Conservation (phyloP, 2,888 invertebrate species). For the Acanthosoma haemorrhoidale region DNA sequence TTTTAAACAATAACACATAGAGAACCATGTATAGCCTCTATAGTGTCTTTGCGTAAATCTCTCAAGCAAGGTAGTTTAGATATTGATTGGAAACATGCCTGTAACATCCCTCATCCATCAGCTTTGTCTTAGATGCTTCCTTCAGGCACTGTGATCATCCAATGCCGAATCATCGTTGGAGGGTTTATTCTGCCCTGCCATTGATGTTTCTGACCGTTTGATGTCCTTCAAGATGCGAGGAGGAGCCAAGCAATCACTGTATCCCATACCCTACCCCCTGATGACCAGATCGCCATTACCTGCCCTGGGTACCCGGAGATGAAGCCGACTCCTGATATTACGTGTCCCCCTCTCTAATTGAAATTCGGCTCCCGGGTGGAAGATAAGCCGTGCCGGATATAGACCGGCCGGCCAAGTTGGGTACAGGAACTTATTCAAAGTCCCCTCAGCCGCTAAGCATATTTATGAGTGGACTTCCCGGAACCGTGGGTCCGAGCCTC, state of each 20-base stretch:
- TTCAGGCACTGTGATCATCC: no score
- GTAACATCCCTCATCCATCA: no score
- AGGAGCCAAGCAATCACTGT: background rate
- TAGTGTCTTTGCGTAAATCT: no score
- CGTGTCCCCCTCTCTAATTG: constrained; percentile 18
- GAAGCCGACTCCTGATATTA: background rate
- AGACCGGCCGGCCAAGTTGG: background rate
- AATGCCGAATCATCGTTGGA: no score
- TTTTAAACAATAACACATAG: no score
- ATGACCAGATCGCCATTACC: no score
- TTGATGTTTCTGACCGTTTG: background rate
- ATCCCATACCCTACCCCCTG: background rate
- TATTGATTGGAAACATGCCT: no score
- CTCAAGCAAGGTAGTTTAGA: no score
- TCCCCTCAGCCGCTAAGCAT: constrained; percentile 16
- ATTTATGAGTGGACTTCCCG: constrained; percentile 19
- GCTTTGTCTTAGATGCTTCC: no score
- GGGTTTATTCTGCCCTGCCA: no score
- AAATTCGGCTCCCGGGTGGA: constrained; percentile 15
- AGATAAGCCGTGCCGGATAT: constrained; percentile 1
- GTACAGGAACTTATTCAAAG: constrained; percentile 8
- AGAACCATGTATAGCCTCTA: no score
- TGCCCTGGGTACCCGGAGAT: background rate
- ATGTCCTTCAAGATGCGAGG: no score
- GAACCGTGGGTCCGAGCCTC: background rate